A percentile compares a stretch with the other conserved stretches of the same genome.
phyloP scores from a whole-genome alignment of 2,888 invertebrate genomes.

The Drosophila parthenogenetica region DNA sequence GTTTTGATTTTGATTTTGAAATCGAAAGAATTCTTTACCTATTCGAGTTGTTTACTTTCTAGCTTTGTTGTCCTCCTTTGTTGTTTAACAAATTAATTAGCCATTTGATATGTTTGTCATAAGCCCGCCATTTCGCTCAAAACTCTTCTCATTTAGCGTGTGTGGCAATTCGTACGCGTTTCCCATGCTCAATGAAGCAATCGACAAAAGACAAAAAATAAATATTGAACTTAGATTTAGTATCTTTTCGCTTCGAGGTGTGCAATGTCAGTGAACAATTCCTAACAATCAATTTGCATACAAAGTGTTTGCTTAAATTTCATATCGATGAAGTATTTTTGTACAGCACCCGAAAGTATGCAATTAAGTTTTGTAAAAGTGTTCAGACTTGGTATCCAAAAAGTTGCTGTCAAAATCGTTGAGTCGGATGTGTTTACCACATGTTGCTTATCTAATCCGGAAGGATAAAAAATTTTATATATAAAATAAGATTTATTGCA shows the following conservation, averaged over 20 bases:
- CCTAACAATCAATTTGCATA: constrained; percentile 47
- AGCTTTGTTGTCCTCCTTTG: constrained; percentile 8
- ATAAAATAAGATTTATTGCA: too few species aligned
- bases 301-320: constrained; percentile 29
- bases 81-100: constrained; percentile 52
- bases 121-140: constrained; percentile 54
- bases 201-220: constrained; percentile 23
- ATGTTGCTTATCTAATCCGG: too few species aligned
- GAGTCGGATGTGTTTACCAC: neutral
- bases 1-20: constrained; percentile 2
- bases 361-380: constrained; percentile 1
- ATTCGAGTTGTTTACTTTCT: constrained; percentile 56
- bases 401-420: neutral
- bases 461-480: too few species aligned
- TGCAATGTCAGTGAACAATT: constrained; percentile 52
- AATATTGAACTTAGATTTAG: constrained; percentile 31
- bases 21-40: constrained; percentile 15
- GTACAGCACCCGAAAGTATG: constrained; percentile 52
- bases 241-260: constrained; percentile 29
- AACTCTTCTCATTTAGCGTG: constrained; percentile 33
- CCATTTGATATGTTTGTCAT: constrained; percentile 63
- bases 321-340: constrained; percentile 3
- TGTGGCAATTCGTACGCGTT: constrained; percentile 44
- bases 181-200: constrained; percentile 46
- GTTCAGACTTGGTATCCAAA: too few species aligned